phyloP scores from a whole-genome alignment of 2,113 vertebrate species.

The Calyptomena viridis region DNA sequence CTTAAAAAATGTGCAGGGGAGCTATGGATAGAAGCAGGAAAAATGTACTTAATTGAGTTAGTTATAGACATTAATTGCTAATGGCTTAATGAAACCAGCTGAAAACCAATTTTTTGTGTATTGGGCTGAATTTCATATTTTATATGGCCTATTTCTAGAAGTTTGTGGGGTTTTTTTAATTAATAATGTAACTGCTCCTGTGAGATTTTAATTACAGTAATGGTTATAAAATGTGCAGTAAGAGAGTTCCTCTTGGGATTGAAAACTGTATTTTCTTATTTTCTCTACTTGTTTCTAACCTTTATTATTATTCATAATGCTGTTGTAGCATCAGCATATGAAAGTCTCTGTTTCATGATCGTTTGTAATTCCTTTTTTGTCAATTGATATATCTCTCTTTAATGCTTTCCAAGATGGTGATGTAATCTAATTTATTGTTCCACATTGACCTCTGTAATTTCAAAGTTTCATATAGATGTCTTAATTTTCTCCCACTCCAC shows the following conservation, averaged over 20 bases:
- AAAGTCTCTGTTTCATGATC: background rate
- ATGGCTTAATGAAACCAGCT: background rate
- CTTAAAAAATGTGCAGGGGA: background rate
- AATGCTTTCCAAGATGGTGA: background rate
- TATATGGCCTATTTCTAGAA: background rate
- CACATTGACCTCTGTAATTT: background rate
- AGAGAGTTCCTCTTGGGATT: background rate
- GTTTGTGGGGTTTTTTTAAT: background rate
- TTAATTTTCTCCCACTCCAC: background rate
- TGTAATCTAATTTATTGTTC: background rate
- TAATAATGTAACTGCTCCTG: background rate
- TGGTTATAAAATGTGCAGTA: background rate
- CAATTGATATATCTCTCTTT: background rate
- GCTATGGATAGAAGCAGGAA: background rate
- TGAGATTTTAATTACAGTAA: background rate
- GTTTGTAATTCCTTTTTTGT: background rate
- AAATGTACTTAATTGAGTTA: background rate
- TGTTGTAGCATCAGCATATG: background rate
- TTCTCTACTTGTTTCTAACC: background rate
- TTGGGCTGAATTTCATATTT: background rate
- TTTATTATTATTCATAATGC: background rate
- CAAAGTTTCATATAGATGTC: background rate
- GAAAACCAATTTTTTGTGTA: background rate
- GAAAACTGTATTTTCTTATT: background rate
- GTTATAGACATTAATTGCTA: background rate